Evolutionary conservation across 2,113 vertebrate genomes (phyloP).

Genomic region (Ailurus styani): DNA sequence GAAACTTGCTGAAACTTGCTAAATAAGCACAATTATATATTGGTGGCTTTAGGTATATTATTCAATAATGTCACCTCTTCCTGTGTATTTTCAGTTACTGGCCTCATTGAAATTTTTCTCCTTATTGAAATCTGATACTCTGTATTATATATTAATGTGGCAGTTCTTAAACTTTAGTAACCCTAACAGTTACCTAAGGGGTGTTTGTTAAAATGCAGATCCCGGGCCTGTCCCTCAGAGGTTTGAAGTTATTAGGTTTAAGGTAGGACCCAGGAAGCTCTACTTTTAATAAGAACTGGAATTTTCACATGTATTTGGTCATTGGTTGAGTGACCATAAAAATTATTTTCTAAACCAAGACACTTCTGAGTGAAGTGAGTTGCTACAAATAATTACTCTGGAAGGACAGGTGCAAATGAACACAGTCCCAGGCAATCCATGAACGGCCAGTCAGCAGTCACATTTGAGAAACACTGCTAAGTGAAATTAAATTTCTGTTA

Average conservation of each 20-base stretch:
- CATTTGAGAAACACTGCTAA: not conserved
- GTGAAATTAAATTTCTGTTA: not conserved
- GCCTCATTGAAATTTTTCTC: not conserved
- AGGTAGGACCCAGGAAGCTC: not conserved
- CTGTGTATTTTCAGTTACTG: not conserved
- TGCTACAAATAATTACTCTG: not conserved
- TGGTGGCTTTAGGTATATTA: not conserved
- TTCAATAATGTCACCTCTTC: not conserved
- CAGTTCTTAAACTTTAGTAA: not conserved
- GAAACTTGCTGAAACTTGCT: not conserved
- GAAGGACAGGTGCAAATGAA: not conserved
- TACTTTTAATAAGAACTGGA: not conserved
- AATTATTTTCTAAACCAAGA: not conserved
- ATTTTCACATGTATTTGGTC: not conserved
- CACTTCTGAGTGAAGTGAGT: not conserved
- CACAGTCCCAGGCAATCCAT: not conserved
- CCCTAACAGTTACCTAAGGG: not conserved
- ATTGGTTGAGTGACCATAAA: not conserved
- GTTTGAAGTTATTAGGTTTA: not conserved
- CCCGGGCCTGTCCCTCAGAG: not conserved
- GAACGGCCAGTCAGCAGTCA: not conserved
- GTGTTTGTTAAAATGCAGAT: not conserved
- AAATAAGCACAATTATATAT: not conserved
- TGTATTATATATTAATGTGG: not conserved
- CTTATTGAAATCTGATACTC: not conserved